A percentile compares a stretch with the other conserved stretches of the same genome.
Evolutionary conservation across 35 echinoderm and acorn worm genomes (phyloP).

Genomic region (Strongylocentrotus purpuratus): DNA sequence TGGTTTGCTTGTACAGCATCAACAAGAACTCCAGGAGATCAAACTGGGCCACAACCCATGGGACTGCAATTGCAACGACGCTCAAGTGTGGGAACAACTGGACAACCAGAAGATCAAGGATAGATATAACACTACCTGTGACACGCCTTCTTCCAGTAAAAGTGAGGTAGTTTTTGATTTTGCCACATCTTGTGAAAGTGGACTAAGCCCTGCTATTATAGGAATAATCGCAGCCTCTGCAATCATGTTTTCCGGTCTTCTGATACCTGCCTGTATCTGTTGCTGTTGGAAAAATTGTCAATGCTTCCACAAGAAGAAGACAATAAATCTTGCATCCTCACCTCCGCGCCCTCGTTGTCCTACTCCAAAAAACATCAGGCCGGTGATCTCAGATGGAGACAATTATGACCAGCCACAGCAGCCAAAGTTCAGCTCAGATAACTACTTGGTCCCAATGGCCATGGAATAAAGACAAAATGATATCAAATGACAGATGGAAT

Average conservation of each 20-base stretch:
- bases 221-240: not conserved
- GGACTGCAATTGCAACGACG: not conserved
- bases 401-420: too few relatives aligned
- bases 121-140: not conserved
- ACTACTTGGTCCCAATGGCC: not conserved
- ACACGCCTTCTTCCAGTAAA: not conserved
- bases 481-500: too few relatives aligned
- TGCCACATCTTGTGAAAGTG: not conserved
- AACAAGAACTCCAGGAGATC: not conserved
- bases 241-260: not conserved
- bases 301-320: too few relatives aligned
- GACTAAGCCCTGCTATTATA: not conserved
- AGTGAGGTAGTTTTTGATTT: not conserved
- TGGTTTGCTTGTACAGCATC: slow-evolving; percentile 40
- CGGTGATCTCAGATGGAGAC: too few relatives aligned
- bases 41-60: not conserved
- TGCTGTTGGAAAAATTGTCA: not conserved
- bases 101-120: not conserved
- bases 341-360: too few relatives aligned
- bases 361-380: too few relatives aligned
- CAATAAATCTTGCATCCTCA: too few relatives aligned
- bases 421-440: not conserved
- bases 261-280: not conserved
- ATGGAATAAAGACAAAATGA: not conserved
- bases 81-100: not conserved